phyloP scores from a whole-genome alignment of 2,888 invertebrate species.

The Tetragnatha montana region DNA sequence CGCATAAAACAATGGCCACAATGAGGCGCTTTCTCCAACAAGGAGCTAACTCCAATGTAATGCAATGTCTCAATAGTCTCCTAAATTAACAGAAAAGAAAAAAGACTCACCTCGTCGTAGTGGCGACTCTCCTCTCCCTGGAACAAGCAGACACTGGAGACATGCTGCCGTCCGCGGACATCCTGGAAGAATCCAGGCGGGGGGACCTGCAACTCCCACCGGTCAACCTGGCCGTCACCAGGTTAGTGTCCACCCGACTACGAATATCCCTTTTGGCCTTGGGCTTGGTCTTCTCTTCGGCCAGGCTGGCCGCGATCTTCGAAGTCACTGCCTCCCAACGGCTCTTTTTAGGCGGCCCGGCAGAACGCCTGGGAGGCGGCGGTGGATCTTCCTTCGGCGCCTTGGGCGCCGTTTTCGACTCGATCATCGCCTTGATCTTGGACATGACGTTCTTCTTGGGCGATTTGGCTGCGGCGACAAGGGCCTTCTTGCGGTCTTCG shows the following conservation, averaged over 20 bases:
- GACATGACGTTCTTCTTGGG: slow-evolving; percentile 86
- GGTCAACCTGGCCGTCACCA: slow-evolving; percentile 55
- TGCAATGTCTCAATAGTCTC: too few relatives aligned
- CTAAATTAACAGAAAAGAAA: too few relatives aligned
- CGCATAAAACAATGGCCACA: too few relatives aligned
- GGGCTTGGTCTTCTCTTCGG: slow-evolving; percentile 82
- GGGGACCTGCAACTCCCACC: slow-evolving; percentile 48
- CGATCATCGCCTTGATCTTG: slow-evolving; percentile 85
- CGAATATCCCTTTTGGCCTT: slow-evolving; percentile 88
- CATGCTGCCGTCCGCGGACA: slow-evolving; percentile 57
- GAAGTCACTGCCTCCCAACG: slow-evolving; percentile 91
- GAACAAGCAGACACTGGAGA: slow-evolving; percentile 56
- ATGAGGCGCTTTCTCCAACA: too few relatives aligned
- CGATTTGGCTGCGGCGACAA: slow-evolving; percentile 80
- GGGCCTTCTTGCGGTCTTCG: slow-evolving; percentile 36
- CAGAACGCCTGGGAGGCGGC: not conserved
- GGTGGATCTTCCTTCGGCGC: slow-evolving; percentile 78
- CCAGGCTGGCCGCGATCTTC: slow-evolving; percentile 85
- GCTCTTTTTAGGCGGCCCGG: slow-evolving; percentile 78
- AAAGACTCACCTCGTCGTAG: slow-evolving; percentile 22
- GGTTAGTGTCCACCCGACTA: slow-evolving; percentile 82
- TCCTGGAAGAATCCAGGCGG: slow-evolving; percentile 31
- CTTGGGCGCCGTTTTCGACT: slow-evolving; percentile 75
- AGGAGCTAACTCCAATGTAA: too few relatives aligned
- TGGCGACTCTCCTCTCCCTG: slow-evolving; percentile 37